A percentile compares a stretch with the other conserved stretches of the same genome.
These are phyloP conservation scores for Axea sp. DNA, from an alignment of 2,888 invertebrate genomes.

Conservation along the genomic window DNA sequence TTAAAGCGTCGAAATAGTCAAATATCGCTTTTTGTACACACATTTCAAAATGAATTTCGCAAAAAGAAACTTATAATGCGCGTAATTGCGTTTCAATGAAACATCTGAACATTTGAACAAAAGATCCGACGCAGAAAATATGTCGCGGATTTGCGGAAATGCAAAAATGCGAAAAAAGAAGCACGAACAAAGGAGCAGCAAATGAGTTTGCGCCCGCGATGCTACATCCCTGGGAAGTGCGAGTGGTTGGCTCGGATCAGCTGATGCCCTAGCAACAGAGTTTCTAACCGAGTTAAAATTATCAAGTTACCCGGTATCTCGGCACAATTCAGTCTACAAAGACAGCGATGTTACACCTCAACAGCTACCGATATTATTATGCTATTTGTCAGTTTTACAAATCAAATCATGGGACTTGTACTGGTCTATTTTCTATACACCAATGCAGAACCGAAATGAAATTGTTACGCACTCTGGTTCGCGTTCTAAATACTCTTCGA, in stretches of 20 bases:
- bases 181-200: slow-evolving; percentile 16
- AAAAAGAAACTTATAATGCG: too few relatives aligned
- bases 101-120: too few relatives aligned
- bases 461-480: slow-evolving; percentile 16
- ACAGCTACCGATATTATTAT: slow-evolving; percentile 27
- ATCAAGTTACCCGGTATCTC: slow-evolving; percentile 61
- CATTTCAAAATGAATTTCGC: too few relatives aligned
- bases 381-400: slow-evolving; percentile 34
- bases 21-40: too few relatives aligned
- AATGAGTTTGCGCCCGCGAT: slow-evolving; percentile 18
- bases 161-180: too few relatives aligned
- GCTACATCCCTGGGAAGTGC: slow-evolving; percentile 55
- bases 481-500: not conserved
- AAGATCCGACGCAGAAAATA: too few relatives aligned
- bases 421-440: slow-evolving; percentile 25
- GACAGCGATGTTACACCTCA: slow-evolving; percentile 41
- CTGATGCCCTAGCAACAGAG: slow-evolving; percentile 78
- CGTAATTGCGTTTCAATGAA: too few relatives aligned
- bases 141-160: too few relatives aligned
- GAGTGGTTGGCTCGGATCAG: slow-evolving; percentile 72
- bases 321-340: slow-evolving; percentile 48
- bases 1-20: too few relatives aligned
- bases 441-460: slow-evolving; percentile 10
- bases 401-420: slow-evolving; percentile 31
- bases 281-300: slow-evolving; percentile 73